Conservation (phyloP, 2,797 vertebrate genomes). For the Sarcoramphus papa region DNA sequence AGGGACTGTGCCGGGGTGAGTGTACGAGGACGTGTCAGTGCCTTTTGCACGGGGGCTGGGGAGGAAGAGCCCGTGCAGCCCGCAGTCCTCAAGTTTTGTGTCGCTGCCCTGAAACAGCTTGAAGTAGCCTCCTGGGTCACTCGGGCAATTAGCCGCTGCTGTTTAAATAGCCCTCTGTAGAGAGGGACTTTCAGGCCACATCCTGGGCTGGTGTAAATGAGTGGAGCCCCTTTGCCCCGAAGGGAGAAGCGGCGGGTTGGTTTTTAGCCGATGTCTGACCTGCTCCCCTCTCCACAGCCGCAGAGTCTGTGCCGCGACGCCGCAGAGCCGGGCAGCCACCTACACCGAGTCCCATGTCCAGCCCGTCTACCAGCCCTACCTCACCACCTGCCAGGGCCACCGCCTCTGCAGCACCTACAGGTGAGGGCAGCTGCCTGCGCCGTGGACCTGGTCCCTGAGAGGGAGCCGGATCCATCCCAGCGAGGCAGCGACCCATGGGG, state of each 20-base stretch:
- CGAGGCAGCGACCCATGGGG: rapidly evolving
- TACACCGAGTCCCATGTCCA: constrained; percentile 82
- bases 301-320: constrained; percentile 75
- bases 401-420: constrained; percentile 93
- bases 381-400: constrained; percentile 87
- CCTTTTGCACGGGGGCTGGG: not conserved
- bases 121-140: not conserved
- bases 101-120: not conserved
- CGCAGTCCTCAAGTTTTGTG: not conserved
- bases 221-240: not conserved
- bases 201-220: not conserved
- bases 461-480: not conserved
- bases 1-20: not conserved
- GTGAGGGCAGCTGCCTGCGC: constrained; percentile 66
- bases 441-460: rapidly evolving
- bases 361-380: constrained; percentile 88
- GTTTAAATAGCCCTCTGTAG: not conserved
- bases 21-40: not conserved
- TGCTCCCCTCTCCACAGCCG: constrained; percentile 69
- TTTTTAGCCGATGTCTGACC: not conserved
- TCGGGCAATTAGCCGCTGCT: not conserved
- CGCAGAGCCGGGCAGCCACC: not conserved
- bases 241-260: rapidly evolving
- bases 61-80: not conserved
- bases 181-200: not conserved